A percentile compares a stretch with the other conserved stretches of the same genome.
These are phyloP conservation scores for Melospiza melodia DNA, from an alignment of 2,113 vertebrate genomes.

Conservation along the genomic window DNA sequence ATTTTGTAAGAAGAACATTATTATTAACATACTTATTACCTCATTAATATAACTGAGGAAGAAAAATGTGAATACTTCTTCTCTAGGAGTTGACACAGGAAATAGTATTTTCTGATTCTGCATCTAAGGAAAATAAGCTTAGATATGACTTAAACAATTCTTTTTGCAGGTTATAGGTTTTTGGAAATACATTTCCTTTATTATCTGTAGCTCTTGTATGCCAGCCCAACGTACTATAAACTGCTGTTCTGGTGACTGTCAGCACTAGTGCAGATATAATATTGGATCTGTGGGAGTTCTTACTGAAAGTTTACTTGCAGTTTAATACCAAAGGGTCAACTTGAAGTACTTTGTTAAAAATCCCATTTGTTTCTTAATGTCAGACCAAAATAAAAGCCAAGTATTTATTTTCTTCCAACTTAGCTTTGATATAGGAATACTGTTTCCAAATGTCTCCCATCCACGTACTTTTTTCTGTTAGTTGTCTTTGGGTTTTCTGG, in stretches of 20 bases:
- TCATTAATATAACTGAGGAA: background rate
- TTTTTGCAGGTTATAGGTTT: background rate
- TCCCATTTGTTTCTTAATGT: background rate
- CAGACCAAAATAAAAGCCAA: background rate
- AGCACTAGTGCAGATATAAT: background rate
- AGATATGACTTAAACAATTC: background rate
- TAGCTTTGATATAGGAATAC: background rate
- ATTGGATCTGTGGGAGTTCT: background rate
- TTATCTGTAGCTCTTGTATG: background rate
- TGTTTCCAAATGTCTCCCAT: background rate
- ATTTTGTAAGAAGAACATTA: background rate
- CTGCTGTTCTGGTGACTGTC: background rate
- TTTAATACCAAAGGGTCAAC: background rate
- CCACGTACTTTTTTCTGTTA: background rate
- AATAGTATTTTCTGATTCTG: background rate
- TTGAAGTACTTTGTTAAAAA: conserved; percentile 1
- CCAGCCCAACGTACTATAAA: background rate
- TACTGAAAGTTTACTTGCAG: background rate
- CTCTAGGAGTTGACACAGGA: background rate
- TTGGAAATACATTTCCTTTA: background rate
- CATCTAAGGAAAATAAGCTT: background rate
- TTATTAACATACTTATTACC: background rate
- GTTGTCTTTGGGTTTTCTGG: background rate
- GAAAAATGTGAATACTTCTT: background rate
- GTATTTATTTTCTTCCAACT: background rate